These are phyloP conservation scores for Macropis europaea DNA, from an alignment of 2,888 invertebrate species.

Conservation along the genomic window DNA sequence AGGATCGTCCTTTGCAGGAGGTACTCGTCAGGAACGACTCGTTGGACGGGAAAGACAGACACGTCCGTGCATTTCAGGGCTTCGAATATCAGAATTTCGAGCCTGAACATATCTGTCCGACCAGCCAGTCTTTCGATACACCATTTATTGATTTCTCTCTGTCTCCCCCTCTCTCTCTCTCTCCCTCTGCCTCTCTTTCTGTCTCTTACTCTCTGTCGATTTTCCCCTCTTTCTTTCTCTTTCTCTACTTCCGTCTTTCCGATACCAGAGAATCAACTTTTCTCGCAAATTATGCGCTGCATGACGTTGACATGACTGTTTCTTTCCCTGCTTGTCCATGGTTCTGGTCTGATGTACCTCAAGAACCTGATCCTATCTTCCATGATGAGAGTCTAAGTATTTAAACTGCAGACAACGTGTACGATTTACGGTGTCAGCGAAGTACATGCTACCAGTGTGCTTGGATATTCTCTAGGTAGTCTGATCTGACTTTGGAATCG, in stretches of 20 bases:
- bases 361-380: too few species aligned
- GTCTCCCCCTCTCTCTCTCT: constrained; percentile 30
- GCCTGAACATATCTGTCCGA: constrained; percentile 24
- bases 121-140: constrained; percentile 52
- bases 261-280: constrained; percentile 5
- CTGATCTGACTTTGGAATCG: background rate
- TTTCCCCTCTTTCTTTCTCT: constrained; percentile 11
- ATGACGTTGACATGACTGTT: background rate
- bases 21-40: constrained; percentile 9
- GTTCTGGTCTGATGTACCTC: too few species aligned
- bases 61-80: background rate
- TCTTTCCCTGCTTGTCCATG: background rate
- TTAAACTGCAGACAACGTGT: background rate
- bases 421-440: background rate
- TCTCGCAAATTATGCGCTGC: constrained; percentile 8
- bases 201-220: constrained; percentile 16
- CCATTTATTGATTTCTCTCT: constrained; percentile 60
- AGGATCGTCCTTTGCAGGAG: constrained; percentile 29
- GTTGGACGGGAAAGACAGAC: constrained; percentile 3
- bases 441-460: background rate
- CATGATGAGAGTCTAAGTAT: too few species aligned
- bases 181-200: constrained; percentile 13
- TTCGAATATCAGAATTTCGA: background rate
- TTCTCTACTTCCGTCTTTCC: constrained; percentile 9
- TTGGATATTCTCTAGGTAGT: background rate